Evolutionary conservation across 2,113 vertebrate genomes (phyloP).

Genomic region (Oostethus manadensis): DNA sequence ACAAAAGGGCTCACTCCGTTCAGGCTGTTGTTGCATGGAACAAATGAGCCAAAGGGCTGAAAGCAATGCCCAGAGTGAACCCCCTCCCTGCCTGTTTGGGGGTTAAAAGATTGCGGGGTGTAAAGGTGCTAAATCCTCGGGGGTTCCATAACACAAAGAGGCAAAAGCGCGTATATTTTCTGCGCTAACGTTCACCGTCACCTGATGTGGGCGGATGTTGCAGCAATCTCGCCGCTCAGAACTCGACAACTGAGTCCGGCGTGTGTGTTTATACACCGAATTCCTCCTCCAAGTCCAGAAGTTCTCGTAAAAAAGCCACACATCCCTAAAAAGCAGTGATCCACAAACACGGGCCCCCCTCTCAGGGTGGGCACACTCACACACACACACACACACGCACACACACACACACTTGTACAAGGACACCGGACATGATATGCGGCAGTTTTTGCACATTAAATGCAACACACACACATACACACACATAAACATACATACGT

Average conservation of each 20-base stretch:
- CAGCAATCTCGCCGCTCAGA: neutral
- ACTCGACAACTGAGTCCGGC: neutral
- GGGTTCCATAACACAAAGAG: neutral
- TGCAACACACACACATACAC: slow-evolving; percentile 12
- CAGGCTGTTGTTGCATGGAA: no score
- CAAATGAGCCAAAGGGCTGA: no score
- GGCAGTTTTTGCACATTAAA: slow-evolving; percentile 5
- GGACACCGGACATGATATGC: neutral
- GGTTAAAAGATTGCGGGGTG: no score
- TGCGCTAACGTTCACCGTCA: neutral
- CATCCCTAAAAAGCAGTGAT: slow-evolving; percentile 33
- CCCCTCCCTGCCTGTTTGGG: no score
- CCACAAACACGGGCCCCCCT: slow-evolving; percentile 14
- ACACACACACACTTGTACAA: slow-evolving; percentile 1
- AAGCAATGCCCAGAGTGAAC: no score
- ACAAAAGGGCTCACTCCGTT: no score
- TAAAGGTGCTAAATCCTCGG: no score
- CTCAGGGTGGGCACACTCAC: slow-evolving; percentile 20
- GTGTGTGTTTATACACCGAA: slow-evolving; percentile 21
- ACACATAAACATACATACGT: slow-evolving; percentile 21
- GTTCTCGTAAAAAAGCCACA: slow-evolving; percentile 21
- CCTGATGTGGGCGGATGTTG: neutral
- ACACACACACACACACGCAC: slow-evolving; percentile 2
- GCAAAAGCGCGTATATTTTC: neutral
- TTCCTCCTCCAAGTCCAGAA: slow-evolving; percentile 23